These are phyloP conservation scores for Pangasius krempfi DNA, from an alignment of 2,797 vertebrate species.

Conservation along the genomic window DNA sequence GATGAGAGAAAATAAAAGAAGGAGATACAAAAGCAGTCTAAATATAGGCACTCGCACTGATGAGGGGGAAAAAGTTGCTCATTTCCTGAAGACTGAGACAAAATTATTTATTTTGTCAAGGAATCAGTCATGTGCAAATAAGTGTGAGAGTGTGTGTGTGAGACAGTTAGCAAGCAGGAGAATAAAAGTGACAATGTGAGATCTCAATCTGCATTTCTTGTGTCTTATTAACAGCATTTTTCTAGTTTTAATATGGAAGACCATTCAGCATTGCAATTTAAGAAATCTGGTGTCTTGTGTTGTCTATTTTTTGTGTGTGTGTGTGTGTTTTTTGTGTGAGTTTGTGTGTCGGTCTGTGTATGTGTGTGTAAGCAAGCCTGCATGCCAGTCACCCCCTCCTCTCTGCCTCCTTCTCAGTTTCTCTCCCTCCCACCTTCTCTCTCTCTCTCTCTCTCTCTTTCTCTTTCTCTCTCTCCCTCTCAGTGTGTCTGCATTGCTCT, in stretches of 20 bases:
- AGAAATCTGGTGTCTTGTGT: background rate
- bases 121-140: slow-evolving; percentile 10
- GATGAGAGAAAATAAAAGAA: no score
- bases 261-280: background rate
- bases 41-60: background rate
- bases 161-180: background rate
- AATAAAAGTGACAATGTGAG: background rate
- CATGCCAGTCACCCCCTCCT: slow-evolving; percentile 37
- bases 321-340: background rate
- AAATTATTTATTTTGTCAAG: background rate
- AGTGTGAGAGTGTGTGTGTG: background rate
- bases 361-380: slow-evolving; percentile 12
- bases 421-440: slow-evolving; percentile 32
- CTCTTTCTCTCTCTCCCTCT: slow-evolving; percentile 36
- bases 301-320: background rate
- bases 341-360: background rate
- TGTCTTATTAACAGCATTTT: slow-evolving; percentile 17
- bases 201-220: background rate
- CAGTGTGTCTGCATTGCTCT: slow-evolving; percentile 38
- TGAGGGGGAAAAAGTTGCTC: background rate
- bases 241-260: background rate
- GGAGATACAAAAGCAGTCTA: background rate
- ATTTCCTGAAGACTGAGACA: background rate
- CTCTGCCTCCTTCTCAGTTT: slow-evolving; percentile 51
- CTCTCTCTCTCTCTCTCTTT: slow-evolving; percentile 23